Evolutionary conservation across 2,113 vertebrate species (phyloP), one percentile per base, ranked within the genome.

Genomic region (Paradoxurus hermaphroditus): DNA sequence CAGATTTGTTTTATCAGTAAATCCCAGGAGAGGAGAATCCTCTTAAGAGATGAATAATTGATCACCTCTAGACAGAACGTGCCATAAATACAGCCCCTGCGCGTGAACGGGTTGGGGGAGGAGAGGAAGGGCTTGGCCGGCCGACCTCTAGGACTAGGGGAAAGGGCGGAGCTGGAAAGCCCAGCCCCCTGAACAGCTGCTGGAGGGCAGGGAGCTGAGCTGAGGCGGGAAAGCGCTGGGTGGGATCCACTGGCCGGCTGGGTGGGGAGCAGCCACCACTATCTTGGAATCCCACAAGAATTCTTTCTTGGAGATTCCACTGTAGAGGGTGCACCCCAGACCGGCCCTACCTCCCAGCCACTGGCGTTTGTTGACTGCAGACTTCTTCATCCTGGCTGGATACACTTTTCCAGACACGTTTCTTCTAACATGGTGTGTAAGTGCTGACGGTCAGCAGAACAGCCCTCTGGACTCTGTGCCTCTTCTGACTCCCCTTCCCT

Each of bases 31-130:
- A 49, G 27, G 56, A 91, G 87, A 59, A 44, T 53, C 85, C 68
- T 93, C 90, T 93, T 65, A 93, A 91, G 95, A 95, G 75, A 91
- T 96, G 92, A 96, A 96, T 95, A 95, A 92, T 90, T 70, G 92
- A 92, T 95, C 49, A 53, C 0, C 46, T 73, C 63, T 77, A 67
- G 88, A 83, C 2, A 11, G 94, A 95, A 29, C 8, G 1, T 25
- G 68, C 59, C 46, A 3, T 89, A 95, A 91, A 67, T 78, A 83
- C 65, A 67, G 5, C 18, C 56, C 39, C 1, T 70, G 86, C 73
- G 79, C 39, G 0, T 41, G 34, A 23, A 75, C 36, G 34, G 34
- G 0, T 25, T 62, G 44, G 70, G 63, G 49, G 81, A 12, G 12
- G 46, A 39, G n/a, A 65, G 15, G 92, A 34, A 51, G 68, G 63